phyloP scores from a whole-genome alignment of 1,140 invertebrate genomes.

The Harlomillsia oculata region DNA sequence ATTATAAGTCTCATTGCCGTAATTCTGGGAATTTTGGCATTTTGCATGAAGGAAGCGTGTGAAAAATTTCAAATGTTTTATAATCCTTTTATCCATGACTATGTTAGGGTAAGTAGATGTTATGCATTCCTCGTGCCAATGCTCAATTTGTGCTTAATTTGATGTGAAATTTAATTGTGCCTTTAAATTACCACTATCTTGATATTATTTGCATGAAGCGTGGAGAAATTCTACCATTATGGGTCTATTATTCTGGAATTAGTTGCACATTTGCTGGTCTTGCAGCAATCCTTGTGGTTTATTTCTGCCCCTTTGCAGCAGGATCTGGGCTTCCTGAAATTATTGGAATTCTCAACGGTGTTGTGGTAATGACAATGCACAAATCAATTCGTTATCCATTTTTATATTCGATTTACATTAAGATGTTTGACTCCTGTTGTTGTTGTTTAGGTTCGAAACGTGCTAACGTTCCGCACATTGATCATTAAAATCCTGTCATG shows the following conservation, averaged over 20 bases:
- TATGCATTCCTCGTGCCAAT: background rate
- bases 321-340: conserved; percentile 45
- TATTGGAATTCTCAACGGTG: conserved; percentile 44
- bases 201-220: too few relatives aligned
- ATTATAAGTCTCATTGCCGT: conserved; percentile 19
- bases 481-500: conserved; percentile 43
- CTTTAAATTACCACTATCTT: too few relatives aligned
- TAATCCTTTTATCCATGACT: conserved; percentile 25
- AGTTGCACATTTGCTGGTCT: conserved; percentile 19
- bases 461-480: conserved; percentile 41
- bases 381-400: background rate
- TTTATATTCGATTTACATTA: background rate
- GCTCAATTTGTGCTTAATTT: too few relatives aligned
- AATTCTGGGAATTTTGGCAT: conserved; percentile 22
- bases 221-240: conserved; percentile 12
- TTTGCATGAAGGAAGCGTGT: conserved; percentile 24
- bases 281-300: conserved; percentile 36
- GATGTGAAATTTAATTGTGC: too few relatives aligned
- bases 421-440: too few relatives aligned
- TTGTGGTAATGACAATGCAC: conserved; percentile 37
- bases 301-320: conserved; percentile 41
- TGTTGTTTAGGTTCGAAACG: conserved; percentile 26
- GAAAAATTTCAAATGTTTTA: conserved; percentile 33
- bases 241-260: conserved; percentile 23
- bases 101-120: conserved; percentile 23